Percentiles rank a stretch among this genome's conserved stretches.
phyloP scores from a whole-genome alignment of 2,797 vertebrate genomes.

The Masticophis lateralis region DNA sequence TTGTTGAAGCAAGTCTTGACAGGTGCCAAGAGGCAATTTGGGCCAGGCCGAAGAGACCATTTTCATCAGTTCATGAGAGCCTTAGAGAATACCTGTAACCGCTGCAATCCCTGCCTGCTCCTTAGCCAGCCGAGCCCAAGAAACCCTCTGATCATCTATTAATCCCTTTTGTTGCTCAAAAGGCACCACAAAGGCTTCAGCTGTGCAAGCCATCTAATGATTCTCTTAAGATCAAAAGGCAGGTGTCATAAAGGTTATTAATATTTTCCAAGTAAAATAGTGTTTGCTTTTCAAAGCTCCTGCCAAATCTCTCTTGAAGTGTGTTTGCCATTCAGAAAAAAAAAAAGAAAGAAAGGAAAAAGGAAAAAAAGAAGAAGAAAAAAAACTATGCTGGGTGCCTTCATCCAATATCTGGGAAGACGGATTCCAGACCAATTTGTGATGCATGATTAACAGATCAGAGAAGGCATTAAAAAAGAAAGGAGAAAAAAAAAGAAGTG shows the following conservation, averaged over 20 bases:
- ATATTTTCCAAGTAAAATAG: slow-evolving; percentile 50
- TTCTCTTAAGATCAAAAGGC: slow-evolving; percentile 53
- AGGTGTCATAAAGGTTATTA: slow-evolving; percentile 58
- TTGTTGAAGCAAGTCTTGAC: neutral
- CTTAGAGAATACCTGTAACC: neutral
- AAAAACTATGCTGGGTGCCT: neutral
- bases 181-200: slow-evolving; percentile 9
- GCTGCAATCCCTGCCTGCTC: neutral
- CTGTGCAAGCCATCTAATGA: slow-evolving; percentile 29
- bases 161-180: slow-evolving; percentile 43
- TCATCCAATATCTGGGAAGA: slow-evolving; percentile 20
- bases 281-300: slow-evolving; percentile 60
- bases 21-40: neutral
- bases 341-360: neutral
- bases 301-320: slow-evolving; percentile 50
- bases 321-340: slow-evolving; percentile 33
- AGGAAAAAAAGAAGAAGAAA: neutral
- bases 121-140: neutral
- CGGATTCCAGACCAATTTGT: slow-evolving; percentile 45
- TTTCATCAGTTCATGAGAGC: neutral
- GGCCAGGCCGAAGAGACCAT: neutral
- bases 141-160: slow-evolving; percentile 34
- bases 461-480: slow-evolving; percentile 9
- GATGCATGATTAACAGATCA: slow-evolving; percentile 36
- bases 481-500: neutral